Evolutionary conservation across 2,797 vertebrate species (phyloP).

Genomic region (Apogon hyalosoma): DNA sequence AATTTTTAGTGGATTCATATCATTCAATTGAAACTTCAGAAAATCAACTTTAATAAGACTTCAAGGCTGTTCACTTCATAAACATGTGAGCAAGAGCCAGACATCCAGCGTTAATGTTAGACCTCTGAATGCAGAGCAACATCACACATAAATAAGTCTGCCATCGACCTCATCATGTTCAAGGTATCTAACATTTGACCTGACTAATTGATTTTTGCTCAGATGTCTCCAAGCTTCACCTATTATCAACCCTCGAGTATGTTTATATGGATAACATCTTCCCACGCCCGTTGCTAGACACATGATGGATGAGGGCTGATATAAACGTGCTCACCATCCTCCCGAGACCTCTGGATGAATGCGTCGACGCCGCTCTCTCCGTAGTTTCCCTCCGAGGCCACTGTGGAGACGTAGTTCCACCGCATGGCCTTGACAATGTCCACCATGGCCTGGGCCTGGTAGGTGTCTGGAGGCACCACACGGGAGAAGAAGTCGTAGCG

Average conservation of each 20-base stretch:
- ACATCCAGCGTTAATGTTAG: neutral
- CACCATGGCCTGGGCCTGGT: constrained; percentile 98
- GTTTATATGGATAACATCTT: constrained; percentile 15
- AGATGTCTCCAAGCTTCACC: constrained; percentile 14
- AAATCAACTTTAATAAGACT: neutral
- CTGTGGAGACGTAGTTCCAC: constrained; percentile 97
- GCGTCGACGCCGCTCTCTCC: constrained; percentile 95
- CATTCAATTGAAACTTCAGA: too few relatives aligned
- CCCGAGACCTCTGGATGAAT: constrained; percentile 95
- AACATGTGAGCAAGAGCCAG: neutral
- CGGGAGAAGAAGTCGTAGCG: constrained; percentile 97
- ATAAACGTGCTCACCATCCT: constrained; percentile 88
- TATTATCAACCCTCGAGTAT: constrained; percentile 11
- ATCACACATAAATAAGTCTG: neutral
- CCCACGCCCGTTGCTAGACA: constrained; percentile 4
- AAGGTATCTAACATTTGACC: constrained; percentile 27
- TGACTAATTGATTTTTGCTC: constrained; percentile 36
- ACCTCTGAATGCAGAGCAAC: neutral
- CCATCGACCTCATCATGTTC: neutral
- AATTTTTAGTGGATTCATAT: neutral
- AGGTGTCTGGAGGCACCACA: constrained; percentile 94
- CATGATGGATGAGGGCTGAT: constrained; percentile 21
- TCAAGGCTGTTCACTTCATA: constrained; percentile 2
- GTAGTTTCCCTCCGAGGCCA: constrained; percentile 96
- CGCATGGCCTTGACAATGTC: constrained; percentile 95